These are phyloP conservation scores for Helicoverpa armigera DNA, from an alignment of 1,140 invertebrate genomes.

Conservation along the genomic window DNA sequence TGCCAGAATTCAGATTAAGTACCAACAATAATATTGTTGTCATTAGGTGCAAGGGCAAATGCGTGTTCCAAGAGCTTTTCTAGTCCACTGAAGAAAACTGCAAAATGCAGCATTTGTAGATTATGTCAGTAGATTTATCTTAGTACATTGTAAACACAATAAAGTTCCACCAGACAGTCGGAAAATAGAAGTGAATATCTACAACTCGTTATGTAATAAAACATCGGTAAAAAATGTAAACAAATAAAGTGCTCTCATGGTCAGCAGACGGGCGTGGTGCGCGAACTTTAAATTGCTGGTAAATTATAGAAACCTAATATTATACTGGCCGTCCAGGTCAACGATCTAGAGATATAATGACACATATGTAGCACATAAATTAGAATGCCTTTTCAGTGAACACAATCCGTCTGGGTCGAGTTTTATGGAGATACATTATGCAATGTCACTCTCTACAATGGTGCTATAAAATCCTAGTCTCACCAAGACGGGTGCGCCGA, in stretches of 20 bases:
- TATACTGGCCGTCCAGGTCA: slow-evolving; percentile 29
- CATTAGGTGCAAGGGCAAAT: neutral
- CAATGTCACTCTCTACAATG: slow-evolving; percentile 46
- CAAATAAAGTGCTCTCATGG: neutral
- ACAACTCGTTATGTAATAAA: too few species aligned
- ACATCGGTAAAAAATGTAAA: neutral
- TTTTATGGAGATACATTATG: slow-evolving; percentile 52
- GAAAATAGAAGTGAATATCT: neutral
- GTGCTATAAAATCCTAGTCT: slow-evolving; percentile 43
- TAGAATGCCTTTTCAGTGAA: slow-evolving; percentile 53
- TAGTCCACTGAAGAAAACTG: too few species aligned
- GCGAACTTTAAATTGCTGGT: neutral
- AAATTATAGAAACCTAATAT: neutral
- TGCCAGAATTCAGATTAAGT: neutral
- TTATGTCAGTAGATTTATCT: too few species aligned
- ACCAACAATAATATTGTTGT: neutral
- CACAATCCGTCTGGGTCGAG: slow-evolving; percentile 54
- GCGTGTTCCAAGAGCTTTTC: too few species aligned
- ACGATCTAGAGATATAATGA: slow-evolving; percentile 36
- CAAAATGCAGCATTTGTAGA: too few species aligned
- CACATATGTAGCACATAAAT: slow-evolving; percentile 46
- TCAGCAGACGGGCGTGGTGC: neutral
- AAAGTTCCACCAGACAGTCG: neutral
- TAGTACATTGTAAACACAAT: too few species aligned
- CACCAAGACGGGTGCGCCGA: slow-evolving; percentile 62